Percentiles rank a stretch among this genome's conserved stretches.
Conservation (phyloP, 2,888 invertebrate species). For the Andrena fulva region DNA sequence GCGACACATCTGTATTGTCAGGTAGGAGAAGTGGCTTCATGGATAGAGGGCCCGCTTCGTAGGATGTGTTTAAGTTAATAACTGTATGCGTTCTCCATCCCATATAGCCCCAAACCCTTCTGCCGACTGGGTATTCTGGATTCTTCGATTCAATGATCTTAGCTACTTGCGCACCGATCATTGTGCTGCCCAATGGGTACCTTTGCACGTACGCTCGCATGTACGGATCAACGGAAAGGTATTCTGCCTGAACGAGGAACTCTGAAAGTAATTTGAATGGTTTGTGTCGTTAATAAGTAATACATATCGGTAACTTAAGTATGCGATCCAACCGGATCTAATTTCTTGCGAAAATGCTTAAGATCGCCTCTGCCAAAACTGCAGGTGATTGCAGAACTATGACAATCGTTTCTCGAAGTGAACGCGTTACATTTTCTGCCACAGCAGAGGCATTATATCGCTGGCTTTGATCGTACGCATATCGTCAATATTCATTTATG, state of each 20-base stretch:
- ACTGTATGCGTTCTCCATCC: slow-evolving; percentile 90
- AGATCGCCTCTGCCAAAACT: too few relatives aligned
- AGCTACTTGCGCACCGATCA: slow-evolving; percentile 90
- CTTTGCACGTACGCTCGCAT: slow-evolving; percentile 88
- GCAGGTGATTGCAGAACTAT: not conserved
- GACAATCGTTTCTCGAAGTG: not conserved
- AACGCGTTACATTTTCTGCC: not conserved
- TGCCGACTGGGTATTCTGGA: slow-evolving; percentile 88
- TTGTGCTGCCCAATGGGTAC: slow-evolving; percentile 87
- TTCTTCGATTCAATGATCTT: slow-evolving; percentile 89
- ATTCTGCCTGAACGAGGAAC: slow-evolving; percentile 89
- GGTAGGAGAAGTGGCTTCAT: slow-evolving; percentile 85
- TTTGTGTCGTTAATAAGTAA: too few relatives aligned
- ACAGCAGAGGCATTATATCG: not conserved
- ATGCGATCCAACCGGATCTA: too few relatives aligned
- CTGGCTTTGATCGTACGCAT: too few relatives aligned
- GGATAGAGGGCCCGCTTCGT: rapidly evolving
- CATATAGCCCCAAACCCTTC: slow-evolving; percentile 87
- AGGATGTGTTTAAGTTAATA: slow-evolving; percentile 75
- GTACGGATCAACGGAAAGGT: slow-evolving; percentile 91
- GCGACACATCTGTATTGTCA: slow-evolving; percentile 87
- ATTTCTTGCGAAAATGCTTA: not conserved
- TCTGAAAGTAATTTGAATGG: slow-evolving; percentile 84
- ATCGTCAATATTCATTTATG: not conserved
- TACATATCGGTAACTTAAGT: too few relatives aligned